These are phyloP conservation scores for Cydia pomonella DNA, from an alignment of 1,140 invertebrate species.

Conservation along the genomic window DNA sequence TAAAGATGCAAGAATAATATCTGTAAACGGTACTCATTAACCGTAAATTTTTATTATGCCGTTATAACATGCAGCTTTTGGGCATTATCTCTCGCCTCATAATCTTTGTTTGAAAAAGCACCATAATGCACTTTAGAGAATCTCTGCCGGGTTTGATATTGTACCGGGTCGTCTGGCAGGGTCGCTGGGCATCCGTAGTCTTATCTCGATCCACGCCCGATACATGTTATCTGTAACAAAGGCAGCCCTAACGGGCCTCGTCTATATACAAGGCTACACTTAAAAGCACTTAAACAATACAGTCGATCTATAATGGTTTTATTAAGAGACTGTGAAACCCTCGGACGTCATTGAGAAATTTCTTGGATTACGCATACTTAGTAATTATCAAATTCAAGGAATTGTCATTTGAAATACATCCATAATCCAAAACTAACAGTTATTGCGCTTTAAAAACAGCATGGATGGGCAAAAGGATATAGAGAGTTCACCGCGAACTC, in stretches of 20 bases:
- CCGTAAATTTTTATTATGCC: no score
- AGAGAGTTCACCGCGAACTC: no score
- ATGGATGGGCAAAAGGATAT: no score
- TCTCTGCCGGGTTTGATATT: background rate
- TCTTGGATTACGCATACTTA: background rate
- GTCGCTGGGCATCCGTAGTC: background rate
- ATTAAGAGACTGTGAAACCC: background rate
- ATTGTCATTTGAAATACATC: no score
- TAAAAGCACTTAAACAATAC: constrained; percentile 18
- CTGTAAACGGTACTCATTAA: no score
- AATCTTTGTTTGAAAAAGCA: background rate
- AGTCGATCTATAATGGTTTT: background rate
- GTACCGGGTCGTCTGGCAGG: background rate
- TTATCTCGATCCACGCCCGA: constrained; percentile 20
- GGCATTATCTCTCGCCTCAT: background rate
- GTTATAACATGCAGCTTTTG: no score
- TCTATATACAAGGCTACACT: background rate
- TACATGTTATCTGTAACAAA: constrained; percentile 9
- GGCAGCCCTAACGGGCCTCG: constrained; percentile 8
- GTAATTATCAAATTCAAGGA: no score
- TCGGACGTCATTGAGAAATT: background rate
- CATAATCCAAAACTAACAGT: no score
- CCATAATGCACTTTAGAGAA: background rate
- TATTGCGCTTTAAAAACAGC: no score
- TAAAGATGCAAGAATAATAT: no score